These are phyloP conservation scores for Rhamnusium bicolor DNA, from an alignment of 2,888 invertebrate genomes.

Conservation along the genomic window DNA sequence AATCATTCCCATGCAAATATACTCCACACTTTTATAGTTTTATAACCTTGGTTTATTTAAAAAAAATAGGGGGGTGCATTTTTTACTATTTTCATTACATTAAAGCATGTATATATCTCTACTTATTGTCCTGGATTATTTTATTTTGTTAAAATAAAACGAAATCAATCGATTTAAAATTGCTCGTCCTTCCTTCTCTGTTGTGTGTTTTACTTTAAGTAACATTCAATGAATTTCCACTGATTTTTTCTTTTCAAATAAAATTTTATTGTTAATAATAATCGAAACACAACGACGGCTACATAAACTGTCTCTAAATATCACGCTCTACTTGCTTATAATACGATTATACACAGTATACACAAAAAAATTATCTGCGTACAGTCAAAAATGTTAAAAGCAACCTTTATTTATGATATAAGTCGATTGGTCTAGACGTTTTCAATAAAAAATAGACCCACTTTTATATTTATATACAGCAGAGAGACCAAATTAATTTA, in stretches of 20 bases:
- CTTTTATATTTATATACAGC: neutral
- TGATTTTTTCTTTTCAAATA: neutral
- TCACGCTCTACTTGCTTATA: neutral
- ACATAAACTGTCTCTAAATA: neutral
- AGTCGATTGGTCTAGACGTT: slow-evolving; percentile 27
- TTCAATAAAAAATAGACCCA: slow-evolving; percentile 7
- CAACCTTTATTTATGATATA: neutral
- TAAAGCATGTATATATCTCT: too few species aligned
- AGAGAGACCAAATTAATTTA: slow-evolving; percentile 25
- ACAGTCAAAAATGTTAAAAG: neutral
- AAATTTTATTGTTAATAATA: neutral
- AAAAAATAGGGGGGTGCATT: too few species aligned
- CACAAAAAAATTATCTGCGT: neutral
- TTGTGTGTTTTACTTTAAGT: too few species aligned
- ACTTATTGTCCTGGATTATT: too few species aligned
- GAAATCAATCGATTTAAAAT: too few species aligned
- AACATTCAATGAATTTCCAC: too few species aligned
- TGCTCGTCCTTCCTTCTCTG: too few species aligned
- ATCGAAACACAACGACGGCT: neutral
- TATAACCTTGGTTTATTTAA: too few species aligned
- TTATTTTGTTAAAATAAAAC: too few species aligned
- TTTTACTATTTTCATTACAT: too few species aligned
- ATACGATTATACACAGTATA: neutral
- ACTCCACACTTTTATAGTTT: too few species aligned
- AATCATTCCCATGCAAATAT: too few species aligned